Percentiles rank a stretch among this genome's conserved stretches.
phyloP scores from a whole-genome alignment of 2,113 vertebrate species.

The Neodon shergylaensis region DNA sequence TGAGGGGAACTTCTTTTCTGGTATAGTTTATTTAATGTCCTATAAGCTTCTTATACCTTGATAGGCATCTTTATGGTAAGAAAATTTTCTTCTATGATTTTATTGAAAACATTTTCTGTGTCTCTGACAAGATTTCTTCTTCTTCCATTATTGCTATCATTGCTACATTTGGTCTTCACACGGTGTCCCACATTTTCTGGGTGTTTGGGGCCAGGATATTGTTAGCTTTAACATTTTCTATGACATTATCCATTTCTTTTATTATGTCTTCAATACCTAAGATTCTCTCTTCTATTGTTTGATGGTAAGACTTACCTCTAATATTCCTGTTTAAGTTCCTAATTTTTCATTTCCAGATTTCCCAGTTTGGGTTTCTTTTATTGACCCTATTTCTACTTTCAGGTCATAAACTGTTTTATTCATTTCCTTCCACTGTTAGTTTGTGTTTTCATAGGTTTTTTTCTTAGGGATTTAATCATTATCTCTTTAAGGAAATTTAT shows the following conservation, averaged over 20 bases:
- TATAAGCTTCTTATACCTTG: neutral
- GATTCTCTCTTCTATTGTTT: neutral
- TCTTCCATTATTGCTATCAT: neutral
- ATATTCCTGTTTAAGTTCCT: too few relatives aligned
- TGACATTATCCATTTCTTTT: neutral
- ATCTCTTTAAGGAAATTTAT: neutral
- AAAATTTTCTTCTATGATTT: neutral
- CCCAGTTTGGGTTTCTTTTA: neutral
- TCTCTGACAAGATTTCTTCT: neutral
- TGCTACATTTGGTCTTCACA: neutral
- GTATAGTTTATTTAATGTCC: neutral
- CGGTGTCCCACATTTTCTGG: neutral
- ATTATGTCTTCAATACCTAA: neutral
- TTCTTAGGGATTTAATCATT: neutral
- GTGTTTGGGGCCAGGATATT: neutral
- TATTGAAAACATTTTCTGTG: neutral
- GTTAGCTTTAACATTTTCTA: neutral
- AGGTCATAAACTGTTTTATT: neutral
- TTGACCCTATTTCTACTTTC: neutral
- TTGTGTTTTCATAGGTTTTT: neutral
- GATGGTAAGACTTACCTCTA: neutral
- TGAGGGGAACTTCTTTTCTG: neutral
- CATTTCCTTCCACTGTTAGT: neutral
- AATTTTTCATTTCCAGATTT: neutral
- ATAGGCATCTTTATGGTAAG: neutral